Percentiles rank a stretch among this genome's conserved stretches.
phyloP scores from a whole-genome alignment of 1,140 invertebrate species.

The Magallana gigas region DNA sequence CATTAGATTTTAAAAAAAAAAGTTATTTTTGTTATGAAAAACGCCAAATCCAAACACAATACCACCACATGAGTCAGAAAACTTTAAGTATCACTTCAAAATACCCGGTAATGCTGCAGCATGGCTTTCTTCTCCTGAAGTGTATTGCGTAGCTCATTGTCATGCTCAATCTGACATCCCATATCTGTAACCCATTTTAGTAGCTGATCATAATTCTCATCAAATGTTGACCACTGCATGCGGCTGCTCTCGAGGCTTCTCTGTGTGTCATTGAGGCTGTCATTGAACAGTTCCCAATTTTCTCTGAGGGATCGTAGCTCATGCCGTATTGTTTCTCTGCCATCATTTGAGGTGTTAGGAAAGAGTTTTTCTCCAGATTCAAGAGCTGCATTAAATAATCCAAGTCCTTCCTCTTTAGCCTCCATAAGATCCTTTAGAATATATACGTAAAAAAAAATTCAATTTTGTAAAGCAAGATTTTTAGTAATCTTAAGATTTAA shows the following conservation, averaged over 20 bases:
- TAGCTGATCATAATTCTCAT: slow-evolving; percentile 86
- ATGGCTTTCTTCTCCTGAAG: slow-evolving; percentile 96
- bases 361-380: slow-evolving; percentile 93
- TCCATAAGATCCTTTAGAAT: slow-evolving; percentile 63
- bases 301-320: slow-evolving; percentile 90
- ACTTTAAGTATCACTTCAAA: slow-evolving; percentile 42
- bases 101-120: slow-evolving; percentile 94
- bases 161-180: slow-evolving; percentile 92
- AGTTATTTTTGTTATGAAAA: too few relatives aligned
- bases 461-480: too few relatives aligned
- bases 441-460: background rate
- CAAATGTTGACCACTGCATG: slow-evolving; percentile 77
- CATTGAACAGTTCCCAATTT: slow-evolving; percentile 89
- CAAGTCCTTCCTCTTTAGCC: slow-evolving; percentile 85
- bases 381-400: slow-evolving; percentile 88
- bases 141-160: slow-evolving; percentile 92
- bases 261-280: slow-evolving; percentile 90
- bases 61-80: slow-evolving; percentile 37
- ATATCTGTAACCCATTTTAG: slow-evolving; percentile 95
- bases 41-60: background rate
- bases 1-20: too few relatives aligned
- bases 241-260: slow-evolving; percentile 90
- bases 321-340: slow-evolving; percentile 89
- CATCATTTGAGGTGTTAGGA: slow-evolving; percentile 90
- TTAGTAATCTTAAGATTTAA: too few relatives aligned